Evolutionary conservation across 2,797 vertebrate genomes (phyloP).

Genomic region (Sebastes taczanowskii): DNA sequence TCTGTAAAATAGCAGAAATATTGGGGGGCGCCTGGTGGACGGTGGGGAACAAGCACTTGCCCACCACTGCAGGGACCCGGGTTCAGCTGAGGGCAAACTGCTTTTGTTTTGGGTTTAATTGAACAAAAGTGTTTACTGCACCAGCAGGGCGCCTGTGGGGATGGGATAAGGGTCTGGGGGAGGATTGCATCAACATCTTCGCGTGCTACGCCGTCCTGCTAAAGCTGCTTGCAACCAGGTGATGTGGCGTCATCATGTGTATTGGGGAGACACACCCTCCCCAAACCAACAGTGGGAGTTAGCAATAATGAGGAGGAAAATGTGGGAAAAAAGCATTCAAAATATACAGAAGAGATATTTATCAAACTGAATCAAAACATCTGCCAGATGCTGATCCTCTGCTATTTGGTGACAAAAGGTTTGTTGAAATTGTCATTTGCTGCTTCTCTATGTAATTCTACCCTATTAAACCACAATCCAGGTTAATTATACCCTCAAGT

Average conservation of each 20-base stretch:
- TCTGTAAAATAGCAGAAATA: slow-evolving; percentile 21
- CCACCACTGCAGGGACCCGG: slow-evolving; percentile 1
- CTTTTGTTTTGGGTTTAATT: slow-evolving; percentile 42
- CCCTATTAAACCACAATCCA: neutral
- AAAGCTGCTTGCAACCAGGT: neutral
- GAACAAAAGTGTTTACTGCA: slow-evolving; percentile 36
- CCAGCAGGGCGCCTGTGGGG: neutral
- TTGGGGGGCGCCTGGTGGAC: neutral
- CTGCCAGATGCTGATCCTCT: neutral
- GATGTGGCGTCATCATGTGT: neutral
- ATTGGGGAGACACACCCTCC: neutral
- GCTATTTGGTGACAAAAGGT: neutral
- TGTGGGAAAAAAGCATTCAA: neutral
- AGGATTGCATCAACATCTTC: neutral
- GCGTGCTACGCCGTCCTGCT: neutral
- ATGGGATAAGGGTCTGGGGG: neutral
- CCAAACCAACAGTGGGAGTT: neutral
- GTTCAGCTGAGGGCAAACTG: slow-evolving; percentile 31
- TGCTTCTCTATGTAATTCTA: neutral
- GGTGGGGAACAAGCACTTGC: neutral
- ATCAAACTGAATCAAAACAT: neutral
- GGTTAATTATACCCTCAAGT: neutral
- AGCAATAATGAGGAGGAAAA: neutral
- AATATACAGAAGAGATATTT: neutral
- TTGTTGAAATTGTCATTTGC: neutral